Conservation (phyloP, 2,113 vertebrate species). For the Oreochromis spilurus region DNA sequence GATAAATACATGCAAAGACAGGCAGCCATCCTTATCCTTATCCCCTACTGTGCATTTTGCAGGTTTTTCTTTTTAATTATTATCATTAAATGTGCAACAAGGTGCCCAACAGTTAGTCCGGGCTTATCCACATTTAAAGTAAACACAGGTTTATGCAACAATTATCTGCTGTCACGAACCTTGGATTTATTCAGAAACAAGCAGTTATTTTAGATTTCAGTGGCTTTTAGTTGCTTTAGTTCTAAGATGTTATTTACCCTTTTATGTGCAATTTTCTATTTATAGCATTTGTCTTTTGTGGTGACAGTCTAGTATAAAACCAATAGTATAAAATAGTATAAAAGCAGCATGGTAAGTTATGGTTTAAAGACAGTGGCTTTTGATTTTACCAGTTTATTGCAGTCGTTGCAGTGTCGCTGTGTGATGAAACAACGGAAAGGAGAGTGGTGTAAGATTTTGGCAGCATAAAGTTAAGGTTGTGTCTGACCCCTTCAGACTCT, state of each 20-base stretch:
- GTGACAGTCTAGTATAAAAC: neutral
- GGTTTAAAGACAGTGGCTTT: neutral
- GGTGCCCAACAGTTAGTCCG: neutral
- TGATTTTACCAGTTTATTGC: neutral
- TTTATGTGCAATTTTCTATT: neutral
- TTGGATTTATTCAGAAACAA: neutral
- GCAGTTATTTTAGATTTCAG: neutral
- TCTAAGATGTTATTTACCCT: neutral
- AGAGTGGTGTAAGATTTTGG: neutral
- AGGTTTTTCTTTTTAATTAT: neutral
- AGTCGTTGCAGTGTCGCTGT: neutral
- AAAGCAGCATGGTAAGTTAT: neutral
- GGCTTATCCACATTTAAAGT: neutral
- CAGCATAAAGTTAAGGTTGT: neutral
- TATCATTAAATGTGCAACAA: neutral
- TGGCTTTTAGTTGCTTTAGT: neutral
- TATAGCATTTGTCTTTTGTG: neutral
- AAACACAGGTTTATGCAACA: neutral
- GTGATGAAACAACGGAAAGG: neutral
- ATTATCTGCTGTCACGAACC: neutral
- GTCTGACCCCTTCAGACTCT: neutral
- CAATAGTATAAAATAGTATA: neutral
- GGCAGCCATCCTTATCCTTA: neutral
- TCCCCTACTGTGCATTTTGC: neutral
- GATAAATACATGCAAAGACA: neutral